phyloP scores from a whole-genome alignment of 2,888 invertebrate genomes.

The Lampropteryx suffumata region DNA sequence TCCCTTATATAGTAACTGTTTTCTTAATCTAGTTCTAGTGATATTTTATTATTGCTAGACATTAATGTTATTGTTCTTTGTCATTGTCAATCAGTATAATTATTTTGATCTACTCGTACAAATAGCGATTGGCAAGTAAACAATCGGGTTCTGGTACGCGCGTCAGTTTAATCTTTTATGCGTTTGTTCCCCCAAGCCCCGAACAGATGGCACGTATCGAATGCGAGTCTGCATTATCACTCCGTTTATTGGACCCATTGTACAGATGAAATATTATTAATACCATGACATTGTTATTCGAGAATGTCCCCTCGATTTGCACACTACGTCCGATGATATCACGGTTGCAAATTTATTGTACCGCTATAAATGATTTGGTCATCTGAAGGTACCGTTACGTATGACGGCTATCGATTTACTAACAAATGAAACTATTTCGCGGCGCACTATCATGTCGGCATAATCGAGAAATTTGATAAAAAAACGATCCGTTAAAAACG shows the following conservation, averaged over 20 bases:
- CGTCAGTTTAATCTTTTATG: neutral
- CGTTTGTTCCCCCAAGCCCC: neutral
- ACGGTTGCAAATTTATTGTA: slow-evolving; percentile 10
- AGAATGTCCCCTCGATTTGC: neutral
- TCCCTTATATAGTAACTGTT: neutral
- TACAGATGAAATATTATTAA: neutral
- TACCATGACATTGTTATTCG: slow-evolving; percentile 1
- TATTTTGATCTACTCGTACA: neutral
- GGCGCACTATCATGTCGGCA: neutral
- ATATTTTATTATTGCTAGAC: too few relatives aligned
- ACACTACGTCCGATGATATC: neutral
- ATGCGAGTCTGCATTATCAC: slow-evolving; percentile 7
- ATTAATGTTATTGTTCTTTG: too few relatives aligned
- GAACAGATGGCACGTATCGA: slow-evolving; percentile 11
- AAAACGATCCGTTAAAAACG: too few relatives aligned
- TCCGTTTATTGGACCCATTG: slow-evolving; percentile 13
- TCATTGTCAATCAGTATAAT: too few relatives aligned
- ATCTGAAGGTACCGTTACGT: slow-evolving; percentile 1
- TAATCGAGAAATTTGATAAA: too few relatives aligned
- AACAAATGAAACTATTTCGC: neutral
- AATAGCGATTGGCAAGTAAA: slow-evolving; percentile 1
- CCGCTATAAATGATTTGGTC: neutral
- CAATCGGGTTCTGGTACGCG: neutral
- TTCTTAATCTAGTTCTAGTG: too few relatives aligned
- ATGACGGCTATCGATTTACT: neutral